Conservation (phyloP, 2,888 invertebrate species). For the Candidula unifasciata region DNA sequence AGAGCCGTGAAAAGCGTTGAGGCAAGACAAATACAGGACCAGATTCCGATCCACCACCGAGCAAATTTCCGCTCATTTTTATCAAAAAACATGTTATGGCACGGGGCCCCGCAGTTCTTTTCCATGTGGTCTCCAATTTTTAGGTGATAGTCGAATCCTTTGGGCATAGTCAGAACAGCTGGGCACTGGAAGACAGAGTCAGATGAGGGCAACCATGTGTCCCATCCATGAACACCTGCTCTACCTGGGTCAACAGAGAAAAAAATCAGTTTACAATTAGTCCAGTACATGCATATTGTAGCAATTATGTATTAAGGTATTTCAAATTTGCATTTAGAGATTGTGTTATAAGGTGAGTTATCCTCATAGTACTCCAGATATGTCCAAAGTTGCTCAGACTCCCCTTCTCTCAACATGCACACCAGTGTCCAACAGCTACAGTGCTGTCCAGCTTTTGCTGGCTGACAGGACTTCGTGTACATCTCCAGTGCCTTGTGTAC, state of each 20-base stretch:
- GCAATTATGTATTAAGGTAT: too few species aligned
- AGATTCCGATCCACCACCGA: slow-evolving; percentile 93
- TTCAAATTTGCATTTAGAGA: too few species aligned
- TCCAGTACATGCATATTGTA: too few species aligned
- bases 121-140: slow-evolving; percentile 79
- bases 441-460: too few species aligned
- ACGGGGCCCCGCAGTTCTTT: slow-evolving; percentile 84
- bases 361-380: too few species aligned
- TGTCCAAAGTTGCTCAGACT: too few species aligned
- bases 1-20: slow-evolving; percentile 89
- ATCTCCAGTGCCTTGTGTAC: too few species aligned
- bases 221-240: not conserved
- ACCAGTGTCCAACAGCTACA: too few species aligned
- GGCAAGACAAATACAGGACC: slow-evolving; percentile 92
- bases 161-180: slow-evolving; percentile 89
- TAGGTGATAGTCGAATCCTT: slow-evolving; percentile 87
- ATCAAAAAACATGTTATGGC: slow-evolving; percentile 93
- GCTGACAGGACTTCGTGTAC: too few species aligned
- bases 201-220: slow-evolving; percentile 69
- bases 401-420: too few species aligned
- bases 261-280: not conserved
- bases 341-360: too few species aligned
- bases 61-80: slow-evolving; percentile 88
- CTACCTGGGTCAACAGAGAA: not conserved
- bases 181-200: slow-evolving; percentile 91